Conservation (phyloP, 2,888 invertebrate genomes). For the Balanococcus diminutus region DNA sequence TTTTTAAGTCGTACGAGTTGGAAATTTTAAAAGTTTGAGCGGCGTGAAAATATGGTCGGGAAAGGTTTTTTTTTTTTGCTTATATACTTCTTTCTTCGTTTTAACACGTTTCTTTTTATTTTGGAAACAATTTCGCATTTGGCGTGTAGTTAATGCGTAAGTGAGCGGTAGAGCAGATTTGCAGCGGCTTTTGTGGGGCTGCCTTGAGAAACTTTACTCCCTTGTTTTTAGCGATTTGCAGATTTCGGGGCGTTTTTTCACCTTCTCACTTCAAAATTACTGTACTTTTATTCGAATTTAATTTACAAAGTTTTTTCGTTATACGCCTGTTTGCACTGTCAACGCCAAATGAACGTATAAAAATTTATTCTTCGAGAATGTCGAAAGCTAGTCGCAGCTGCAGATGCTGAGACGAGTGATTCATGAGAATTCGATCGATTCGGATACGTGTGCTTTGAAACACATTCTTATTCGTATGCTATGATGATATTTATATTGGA, state of each 20-base stretch:
- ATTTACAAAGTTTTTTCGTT: conserved; percentile 22
- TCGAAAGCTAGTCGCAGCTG: no score
- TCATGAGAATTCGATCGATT: background rate
- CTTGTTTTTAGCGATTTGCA: background rate
- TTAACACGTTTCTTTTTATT: background rate
- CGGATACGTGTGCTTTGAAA: no score
- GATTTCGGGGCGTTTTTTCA: background rate
- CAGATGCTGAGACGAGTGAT: no score
- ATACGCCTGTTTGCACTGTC: background rate
- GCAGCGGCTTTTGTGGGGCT: background rate
- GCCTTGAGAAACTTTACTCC: background rate
- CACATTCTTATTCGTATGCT: no score
- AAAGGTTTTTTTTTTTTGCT: background rate
- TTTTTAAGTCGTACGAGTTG: conserved; percentile 18
- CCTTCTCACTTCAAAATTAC: background rate
- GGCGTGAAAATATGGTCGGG: background rate
- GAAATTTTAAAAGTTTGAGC: conserved; percentile 2
- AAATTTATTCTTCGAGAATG: background rate
- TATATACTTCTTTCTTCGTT: no score
- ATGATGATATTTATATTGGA: no score
- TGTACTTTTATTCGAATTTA: conserved; percentile 31
- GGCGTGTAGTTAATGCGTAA: conserved; percentile 13
- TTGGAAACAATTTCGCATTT: conserved; percentile 30
- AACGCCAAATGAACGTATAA: background rate
- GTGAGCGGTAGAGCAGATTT: background rate